Evolutionary conservation across 2,888 invertebrate genomes (phyloP).

Genomic region (Acronicta psi): DNA sequence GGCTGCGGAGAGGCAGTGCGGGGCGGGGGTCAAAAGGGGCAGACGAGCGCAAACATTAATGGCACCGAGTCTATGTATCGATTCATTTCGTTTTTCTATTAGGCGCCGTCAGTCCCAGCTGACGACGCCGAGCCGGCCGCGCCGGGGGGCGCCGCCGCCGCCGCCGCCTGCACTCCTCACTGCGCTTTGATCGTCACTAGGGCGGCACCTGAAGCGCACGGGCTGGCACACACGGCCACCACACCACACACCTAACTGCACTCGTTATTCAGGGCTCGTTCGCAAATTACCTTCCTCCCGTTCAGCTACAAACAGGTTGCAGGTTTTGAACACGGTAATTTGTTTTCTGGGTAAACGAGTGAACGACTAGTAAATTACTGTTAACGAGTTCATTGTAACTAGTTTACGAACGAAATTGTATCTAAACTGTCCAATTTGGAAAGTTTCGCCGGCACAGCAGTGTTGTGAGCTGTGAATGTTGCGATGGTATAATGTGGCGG

Average conservation of each 20-base stretch:
- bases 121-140: conserved; percentile 61
- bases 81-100: conserved; percentile 68
- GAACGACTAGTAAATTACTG: conserved; percentile 21
- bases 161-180: neutral
- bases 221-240: neutral
- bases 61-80: conserved; percentile 58
- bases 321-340: conserved; percentile 29
- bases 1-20: conserved; percentile 14
- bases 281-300: conserved; percentile 26
- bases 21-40: conserved; percentile 18
- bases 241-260: conserved; percentile 16
- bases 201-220: neutral
- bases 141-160: conserved; percentile 21
- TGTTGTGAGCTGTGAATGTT: neutral
- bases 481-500: too few relatives aligned
- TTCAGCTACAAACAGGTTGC: conserved; percentile 18
- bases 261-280: conserved; percentile 14
- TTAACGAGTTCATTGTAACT: conserved; percentile 13
- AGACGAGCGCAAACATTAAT: conserved; percentile 56
- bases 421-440: conserved; percentile 29
- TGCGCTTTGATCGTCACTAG: conserved; percentile 14
- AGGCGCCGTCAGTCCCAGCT: conserved; percentile 68
- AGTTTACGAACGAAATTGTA: conserved; percentile 20
- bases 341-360: conserved; percentile 27
- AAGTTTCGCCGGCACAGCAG: conserved; percentile 18